Base-by-base conservation (phyloP, 1,140 invertebrate genomes). In the Oscheius sp. region DNA sequence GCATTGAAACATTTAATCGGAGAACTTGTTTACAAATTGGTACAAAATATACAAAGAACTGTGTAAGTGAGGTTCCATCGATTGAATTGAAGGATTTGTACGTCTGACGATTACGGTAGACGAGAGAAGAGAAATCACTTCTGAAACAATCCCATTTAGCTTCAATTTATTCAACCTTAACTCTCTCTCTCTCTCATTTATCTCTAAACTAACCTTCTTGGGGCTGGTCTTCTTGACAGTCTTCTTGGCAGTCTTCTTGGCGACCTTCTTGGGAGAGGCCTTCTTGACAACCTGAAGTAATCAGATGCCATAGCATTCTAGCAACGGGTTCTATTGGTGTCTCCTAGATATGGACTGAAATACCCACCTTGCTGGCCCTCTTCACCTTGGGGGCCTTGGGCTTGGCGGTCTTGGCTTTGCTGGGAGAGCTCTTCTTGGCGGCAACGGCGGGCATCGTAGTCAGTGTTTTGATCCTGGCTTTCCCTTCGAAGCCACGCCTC, bases 351-450 rank as follows among this genome's bases (percentile, higher is more conserved):
- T 38, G 32, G 35, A 61, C 2, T 7, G 10, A 20, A 20, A 34
- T 20, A 20, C 10, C 1, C 28, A n/a, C 28, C 13, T 34, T 18
- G 10, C 49, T 35, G 26, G 55, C 67, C 35, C 55, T 58, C 36
- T 68, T 68, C 49, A 61, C 67, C 67, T 68, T 68, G 32, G 67
- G 67, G 35, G 67, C 35, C 52, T 68, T 68, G 52, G 67, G 52
- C 35, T 68, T 68, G 23, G 55, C 35, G 34, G 66, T 68, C 66
- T 68, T 68, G 49, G 66, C 58, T 49, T 68, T 68, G 31, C 46
- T 23, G 7, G 49, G 49, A 26, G 49, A 42, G 38, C 38, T 42
- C 38, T 42, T 55, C 49, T 55, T 55, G 7, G 7, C 28, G 28
- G 49, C 49, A 26, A 55, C 49, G 49, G 49, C 49, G 49, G 49